These are phyloP conservation scores for Hemaris fuciformis DNA, from an alignment of 2,888 invertebrate genomes.

Conservation along the genomic window DNA sequence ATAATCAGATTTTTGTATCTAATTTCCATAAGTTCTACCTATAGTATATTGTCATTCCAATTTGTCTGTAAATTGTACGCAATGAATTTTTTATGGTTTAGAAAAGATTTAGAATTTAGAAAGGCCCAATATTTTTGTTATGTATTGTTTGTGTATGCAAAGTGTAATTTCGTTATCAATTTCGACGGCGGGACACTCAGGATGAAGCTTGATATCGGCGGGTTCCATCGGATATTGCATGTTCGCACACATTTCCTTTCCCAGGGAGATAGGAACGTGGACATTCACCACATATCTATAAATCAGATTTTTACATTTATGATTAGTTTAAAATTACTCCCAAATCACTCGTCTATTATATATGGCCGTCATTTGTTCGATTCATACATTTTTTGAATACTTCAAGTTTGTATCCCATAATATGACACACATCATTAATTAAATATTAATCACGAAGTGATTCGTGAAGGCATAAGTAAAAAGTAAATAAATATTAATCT, in stretches of 20 bases:
- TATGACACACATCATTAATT: too few species aligned
- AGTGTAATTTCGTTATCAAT: constrained; percentile 41
- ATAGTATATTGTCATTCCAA: too few species aligned
- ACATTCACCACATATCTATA: constrained; percentile 14
- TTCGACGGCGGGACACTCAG: constrained; percentile 25
- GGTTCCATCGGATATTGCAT: constrained; percentile 46
- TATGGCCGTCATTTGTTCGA: neutral
- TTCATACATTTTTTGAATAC: neutral
- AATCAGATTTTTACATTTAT: neutral
- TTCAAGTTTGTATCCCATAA: too few species aligned
- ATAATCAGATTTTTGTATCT: too few species aligned
- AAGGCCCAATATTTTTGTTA: neutral
- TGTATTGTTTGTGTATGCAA: constrained; percentile 5
- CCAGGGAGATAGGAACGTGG: constrained; percentile 31
- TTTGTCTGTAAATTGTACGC: too few species aligned
- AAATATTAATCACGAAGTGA: too few species aligned
- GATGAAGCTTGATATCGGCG: constrained; percentile 27
- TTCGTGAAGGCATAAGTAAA: too few species aligned
- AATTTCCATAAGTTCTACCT: too few species aligned
- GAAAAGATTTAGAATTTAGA: too few species aligned
- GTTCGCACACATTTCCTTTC: constrained; percentile 41
- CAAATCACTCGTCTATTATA: too few species aligned
- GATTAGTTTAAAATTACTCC: neutral
- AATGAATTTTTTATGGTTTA: too few species aligned
- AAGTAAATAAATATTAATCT: too few species aligned